These are phyloP conservation scores for Papilio elwesi DNA, from an alignment of 2,888 invertebrate species.

Conservation along the genomic window DNA sequence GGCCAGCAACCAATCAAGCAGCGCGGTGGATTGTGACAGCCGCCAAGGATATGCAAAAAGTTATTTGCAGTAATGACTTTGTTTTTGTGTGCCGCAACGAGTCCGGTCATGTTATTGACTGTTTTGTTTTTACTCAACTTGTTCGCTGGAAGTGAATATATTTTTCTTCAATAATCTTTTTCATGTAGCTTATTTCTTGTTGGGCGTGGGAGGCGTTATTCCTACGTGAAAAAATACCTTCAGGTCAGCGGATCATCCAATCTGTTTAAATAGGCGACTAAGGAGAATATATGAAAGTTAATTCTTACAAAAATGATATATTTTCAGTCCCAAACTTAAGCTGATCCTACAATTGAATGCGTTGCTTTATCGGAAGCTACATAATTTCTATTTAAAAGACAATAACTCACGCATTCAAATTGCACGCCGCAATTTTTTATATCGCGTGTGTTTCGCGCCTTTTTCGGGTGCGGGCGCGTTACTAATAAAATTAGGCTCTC, in stretches of 20 bases:
- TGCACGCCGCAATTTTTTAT: slow-evolving; percentile 82
- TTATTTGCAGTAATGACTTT: slow-evolving; percentile 38
- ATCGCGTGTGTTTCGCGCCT: slow-evolving; percentile 85
- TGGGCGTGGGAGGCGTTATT: not conserved
- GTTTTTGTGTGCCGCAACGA: slow-evolving; percentile 30
- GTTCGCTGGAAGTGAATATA: slow-evolving; percentile 1
- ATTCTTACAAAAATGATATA: not conserved
- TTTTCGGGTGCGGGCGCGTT: slow-evolving; percentile 82
- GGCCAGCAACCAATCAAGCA: slow-evolving; percentile 59
- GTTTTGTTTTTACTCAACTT: slow-evolving; percentile 3
- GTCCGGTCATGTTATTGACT: slow-evolving; percentile 19
- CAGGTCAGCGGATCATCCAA: too few species aligned
- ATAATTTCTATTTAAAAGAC: slow-evolving; percentile 80
- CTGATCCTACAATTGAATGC: slow-evolving; percentile 17
- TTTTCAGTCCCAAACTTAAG: slow-evolving; percentile 3
- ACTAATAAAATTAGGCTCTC: slow-evolving; percentile 83
- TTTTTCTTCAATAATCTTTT: too few species aligned
- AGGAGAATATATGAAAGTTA: not conserved
- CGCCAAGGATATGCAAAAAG: slow-evolving; percentile 77
- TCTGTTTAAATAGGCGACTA: too few species aligned
- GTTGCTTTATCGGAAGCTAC: slow-evolving; percentile 66
- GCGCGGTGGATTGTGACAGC: slow-evolving; percentile 65
- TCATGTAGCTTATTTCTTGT: too few species aligned
- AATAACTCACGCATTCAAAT: slow-evolving; percentile 84
- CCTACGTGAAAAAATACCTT: not conserved